A percentile compares a stretch with the other conserved stretches of the same genome.
These are phyloP conservation scores for Sycophaga agraensis DNA, from an alignment of 1,140 invertebrate species.

Conservation along the genomic window DNA sequence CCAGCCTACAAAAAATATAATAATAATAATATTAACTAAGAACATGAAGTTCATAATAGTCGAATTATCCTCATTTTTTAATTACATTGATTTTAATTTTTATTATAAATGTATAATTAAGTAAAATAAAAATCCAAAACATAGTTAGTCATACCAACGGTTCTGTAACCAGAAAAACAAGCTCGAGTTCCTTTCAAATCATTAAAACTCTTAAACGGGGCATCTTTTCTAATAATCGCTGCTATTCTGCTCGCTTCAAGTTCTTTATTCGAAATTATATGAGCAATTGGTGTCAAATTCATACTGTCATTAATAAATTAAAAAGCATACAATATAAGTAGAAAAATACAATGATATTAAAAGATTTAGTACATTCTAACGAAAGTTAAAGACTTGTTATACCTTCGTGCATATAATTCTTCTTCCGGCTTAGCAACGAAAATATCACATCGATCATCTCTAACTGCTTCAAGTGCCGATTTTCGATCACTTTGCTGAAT, in stretches of 20 bases:
- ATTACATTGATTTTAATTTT: too few relatives aligned
- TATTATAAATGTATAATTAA: background rate
- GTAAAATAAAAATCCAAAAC: background rate
- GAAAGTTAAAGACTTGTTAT: conserved; percentile 2
- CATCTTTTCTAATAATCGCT: conserved; percentile 68
- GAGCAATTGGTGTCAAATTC: conserved; percentile 67
- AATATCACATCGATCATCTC: conserved; percentile 66
- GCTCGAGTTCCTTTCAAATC: conserved; percentile 69
- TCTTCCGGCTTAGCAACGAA: conserved; percentile 63
- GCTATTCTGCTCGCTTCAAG: conserved; percentile 67
- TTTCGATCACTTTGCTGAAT: conserved; percentile 55
- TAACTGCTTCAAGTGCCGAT: conserved; percentile 69
- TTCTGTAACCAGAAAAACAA: conserved; percentile 69
- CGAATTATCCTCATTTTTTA: too few relatives aligned
- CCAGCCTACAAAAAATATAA: conserved; percentile 51
- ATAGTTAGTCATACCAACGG: conserved; percentile 45
- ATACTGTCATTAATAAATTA: conserved; percentile 40
- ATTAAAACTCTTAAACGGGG: conserved; percentile 60
- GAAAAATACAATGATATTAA: background rate
- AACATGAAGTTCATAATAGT: too few relatives aligned
- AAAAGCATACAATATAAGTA: too few relatives aligned
- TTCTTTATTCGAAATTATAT: conserved; percentile 64
- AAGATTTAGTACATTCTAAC: background rate
- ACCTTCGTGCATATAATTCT: conserved; percentile 60
- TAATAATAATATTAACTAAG: too few relatives aligned